Evolutionary conservation across 92 coral and sea anemone genomes (phyloP), one percentile per base, ranked within the genome.

Genomic region (Porites lobata): DNA sequence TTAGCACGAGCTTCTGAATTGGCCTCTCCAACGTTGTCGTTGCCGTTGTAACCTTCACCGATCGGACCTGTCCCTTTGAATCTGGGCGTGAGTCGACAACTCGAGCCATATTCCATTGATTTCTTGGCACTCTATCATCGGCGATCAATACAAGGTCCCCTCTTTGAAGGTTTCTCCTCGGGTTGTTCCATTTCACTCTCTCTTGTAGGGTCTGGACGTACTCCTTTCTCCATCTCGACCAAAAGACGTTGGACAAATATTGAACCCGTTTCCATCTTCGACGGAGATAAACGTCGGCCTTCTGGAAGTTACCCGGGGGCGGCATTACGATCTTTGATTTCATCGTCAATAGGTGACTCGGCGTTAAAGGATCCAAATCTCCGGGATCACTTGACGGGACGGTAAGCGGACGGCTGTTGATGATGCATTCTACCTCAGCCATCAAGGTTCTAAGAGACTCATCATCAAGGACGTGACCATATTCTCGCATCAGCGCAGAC

Each of bases 381-480:
- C 14, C 59, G 3, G 59, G 59, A 54, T 54, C 59, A 54, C 59
- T 9, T 1, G 14, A 9, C 59, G 59, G 3, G 3, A 12, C 14
- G 14, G 59, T 68, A n/a, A 81, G 47, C 13, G 77, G 91, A 32
- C 87, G 29, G 67, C 92, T 88, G 77, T 88, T 88, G 57, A 74
- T 82, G 12, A 89, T 74, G 51, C 52, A 53, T 53, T 89, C 89
- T 13, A 77, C 80, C 50, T 89, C 92, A 7, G 89, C 50, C 9
- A 89, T 63, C 51, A 83, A 57, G 52, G 92, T 89, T 68, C 85
- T 83, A 63, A 89, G 77, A 0, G 80, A 66, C 24, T 84, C 85
- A 24, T 89, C 92, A 14, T 83, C 83, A 1, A 89, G 78, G 71
- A 57, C 73, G 50, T 76, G 85, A 21, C 85, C 89, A 74, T 57